Evolutionary conservation across 1,140 invertebrate genomes (phyloP).

Genomic region (Druon quercuslanigerum): DNA sequence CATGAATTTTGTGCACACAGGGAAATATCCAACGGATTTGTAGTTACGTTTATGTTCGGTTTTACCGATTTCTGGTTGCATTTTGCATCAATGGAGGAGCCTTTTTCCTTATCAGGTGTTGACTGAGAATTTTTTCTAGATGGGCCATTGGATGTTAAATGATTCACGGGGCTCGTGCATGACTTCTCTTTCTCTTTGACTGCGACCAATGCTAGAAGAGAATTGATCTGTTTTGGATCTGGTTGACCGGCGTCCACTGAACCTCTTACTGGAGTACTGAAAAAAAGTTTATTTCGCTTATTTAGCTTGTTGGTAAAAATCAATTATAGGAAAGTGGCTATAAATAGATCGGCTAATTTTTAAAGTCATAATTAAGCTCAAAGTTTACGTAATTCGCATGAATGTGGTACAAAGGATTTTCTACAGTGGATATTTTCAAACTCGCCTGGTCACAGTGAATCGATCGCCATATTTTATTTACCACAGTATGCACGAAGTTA

Average conservation of each 20-base stretch:
- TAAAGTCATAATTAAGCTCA: background rate
- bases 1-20: slow-evolving; percentile 58
- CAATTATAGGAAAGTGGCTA: no score
- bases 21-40: slow-evolving; percentile 78
- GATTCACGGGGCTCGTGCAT: slow-evolving; percentile 40
- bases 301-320: background rate
- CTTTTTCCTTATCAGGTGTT: slow-evolving; percentile 46
- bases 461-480: no score
- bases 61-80: slow-evolving; percentile 56
- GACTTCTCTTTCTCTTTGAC: slow-evolving; percentile 57
- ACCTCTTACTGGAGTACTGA: slow-evolving; percentile 71
- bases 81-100: slow-evolving; percentile 47
- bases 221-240: slow-evolving; percentile 60
- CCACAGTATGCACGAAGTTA: no score
- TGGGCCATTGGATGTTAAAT: slow-evolving; percentile 39
- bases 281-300: slow-evolving; percentile 15
- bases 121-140: slow-evolving; percentile 38
- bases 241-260: slow-evolving; percentile 73
- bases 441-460: no score
- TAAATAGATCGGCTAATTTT: no score
- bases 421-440: no score
- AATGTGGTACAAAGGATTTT: no score
- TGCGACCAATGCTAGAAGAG: slow-evolving; percentile 61
- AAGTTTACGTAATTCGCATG: no score
- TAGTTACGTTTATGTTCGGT: slow-evolving; percentile 80